Evolutionary conservation across 2,113 vertebrate species (phyloP).

Genomic region (Atractosteus spatula): DNA sequence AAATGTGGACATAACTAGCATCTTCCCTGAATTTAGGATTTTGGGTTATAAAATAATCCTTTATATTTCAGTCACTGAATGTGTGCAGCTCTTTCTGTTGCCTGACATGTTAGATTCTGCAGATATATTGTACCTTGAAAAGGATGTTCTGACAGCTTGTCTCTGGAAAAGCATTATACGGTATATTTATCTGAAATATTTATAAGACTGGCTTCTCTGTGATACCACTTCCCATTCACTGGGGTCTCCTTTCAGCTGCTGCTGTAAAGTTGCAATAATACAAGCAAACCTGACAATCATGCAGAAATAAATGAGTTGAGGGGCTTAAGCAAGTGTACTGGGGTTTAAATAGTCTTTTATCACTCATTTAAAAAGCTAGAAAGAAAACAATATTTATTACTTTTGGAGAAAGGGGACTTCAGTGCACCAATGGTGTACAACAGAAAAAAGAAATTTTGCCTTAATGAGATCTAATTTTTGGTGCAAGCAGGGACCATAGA

Average conservation of each 20-base stretch:
- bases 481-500: constrained; percentile 30
- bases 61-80: no score
- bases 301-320: constrained; percentile 43
- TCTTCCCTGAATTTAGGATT: no score
- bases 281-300: constrained; percentile 20
- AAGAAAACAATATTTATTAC: constrained; percentile 59
- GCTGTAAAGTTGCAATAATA: constrained; percentile 5
- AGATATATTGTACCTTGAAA: no score
- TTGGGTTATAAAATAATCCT: no score
- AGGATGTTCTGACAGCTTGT: neutral
- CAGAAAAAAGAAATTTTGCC: constrained; percentile 33
- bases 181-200: neutral
- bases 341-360: constrained; percentile 37
- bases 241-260: neutral
- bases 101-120: no score
- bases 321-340: constrained; percentile 40
- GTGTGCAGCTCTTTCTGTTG: no score
- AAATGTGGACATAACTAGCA: no score
- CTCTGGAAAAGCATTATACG: neutral
- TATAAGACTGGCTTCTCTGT: no score
- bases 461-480: constrained; percentile 44
- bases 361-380: constrained; percentile 40
- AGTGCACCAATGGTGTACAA: constrained; percentile 41
- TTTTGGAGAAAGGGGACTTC: constrained; percentile 53
- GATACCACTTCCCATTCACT: no score